Base-by-base conservation (phyloP, 1,140 invertebrate genomes). In the Proales similis region DNA sequence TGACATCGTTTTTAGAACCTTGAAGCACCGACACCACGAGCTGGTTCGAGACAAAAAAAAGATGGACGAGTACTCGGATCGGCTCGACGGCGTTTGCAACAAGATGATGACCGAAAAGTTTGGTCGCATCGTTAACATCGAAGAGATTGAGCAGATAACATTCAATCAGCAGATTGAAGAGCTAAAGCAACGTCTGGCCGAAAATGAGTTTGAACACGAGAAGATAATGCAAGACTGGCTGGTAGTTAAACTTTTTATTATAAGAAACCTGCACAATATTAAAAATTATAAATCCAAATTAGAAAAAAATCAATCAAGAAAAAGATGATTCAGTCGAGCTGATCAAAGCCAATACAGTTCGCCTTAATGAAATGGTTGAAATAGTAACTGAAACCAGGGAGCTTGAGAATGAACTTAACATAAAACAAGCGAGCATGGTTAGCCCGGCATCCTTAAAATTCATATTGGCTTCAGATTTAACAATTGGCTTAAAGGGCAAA, bases 61-160 rank as follows among this genome's bases (percentile, higher is more conserved):
- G 27, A 74, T 75, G 68, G 72, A 74, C 32, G 46, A 65, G 9
- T 70, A 71, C 39, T 72, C 75, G 17, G 38, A 26, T 1, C 68
- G 70, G 46, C 70, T 74, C 67, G 70, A 75, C 33, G 67, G 69
- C 32, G 66, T 68, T 17, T 74, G 73, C 48, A 67, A 74, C 51
- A 63, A 69, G 48, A 70, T 74, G 71, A 75, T 75, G 72, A 47
- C 70, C 17, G 68, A 66, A 26, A 76, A 76, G 66, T 76, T 75
- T 68, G 74, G 74, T 2, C 61, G 68, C 7, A 67, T 72, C 24
- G 72, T 76, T 14, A 71, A 76, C 63, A 61, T 77, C 20, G 74
- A 77, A 66, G 71, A 70, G 48, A 63, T 77, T 12, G 75, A 77
- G 48, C 69, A 68, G 3, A 69, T 76, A 11, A 74, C 72, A 5